Conservation (phyloP, 92 coral and sea anemone genomes). For the Umimayanthus chanpuru region DNA sequence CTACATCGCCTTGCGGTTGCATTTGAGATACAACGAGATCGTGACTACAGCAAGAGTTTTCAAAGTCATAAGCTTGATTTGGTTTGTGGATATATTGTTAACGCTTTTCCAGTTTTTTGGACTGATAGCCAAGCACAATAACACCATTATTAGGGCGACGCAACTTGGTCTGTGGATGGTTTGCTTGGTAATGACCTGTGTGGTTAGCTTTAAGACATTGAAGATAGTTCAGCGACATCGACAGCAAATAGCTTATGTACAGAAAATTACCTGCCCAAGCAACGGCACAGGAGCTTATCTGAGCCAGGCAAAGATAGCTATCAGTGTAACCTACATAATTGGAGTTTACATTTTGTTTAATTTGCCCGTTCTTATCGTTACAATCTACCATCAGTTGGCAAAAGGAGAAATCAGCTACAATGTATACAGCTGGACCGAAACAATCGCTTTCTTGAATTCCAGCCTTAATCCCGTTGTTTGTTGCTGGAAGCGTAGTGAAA, state of each 20-base stretch:
- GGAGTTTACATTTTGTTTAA: constrained; percentile 61
- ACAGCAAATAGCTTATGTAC: constrained; percentile 12
- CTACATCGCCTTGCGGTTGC: constrained; percentile 39
- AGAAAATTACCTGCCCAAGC: background rate
- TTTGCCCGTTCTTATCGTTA: constrained; percentile 64
- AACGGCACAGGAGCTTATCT: background rate
- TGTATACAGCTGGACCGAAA: constrained; percentile 77
- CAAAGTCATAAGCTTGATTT: constrained; percentile 14
- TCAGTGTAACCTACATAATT: constrained; percentile 66
- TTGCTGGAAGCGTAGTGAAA: constrained; percentile 55
- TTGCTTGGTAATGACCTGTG: constrained; percentile 11
- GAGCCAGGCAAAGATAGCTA: constrained; percentile 61
- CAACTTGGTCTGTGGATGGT: constrained; percentile 30
- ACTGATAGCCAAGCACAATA: background rate
- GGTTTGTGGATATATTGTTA: constrained; percentile 4
- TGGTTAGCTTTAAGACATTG: constrained; percentile 14
- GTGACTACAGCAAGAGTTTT: constrained; percentile 28
- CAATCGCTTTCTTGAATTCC: constrained; percentile 67
- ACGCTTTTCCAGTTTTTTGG: constrained; percentile 33
- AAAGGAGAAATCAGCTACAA: constrained; percentile 48
- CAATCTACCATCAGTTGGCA: constrained; percentile 51
- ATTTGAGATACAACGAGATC: constrained; percentile 20
- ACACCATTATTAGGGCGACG: background rate
- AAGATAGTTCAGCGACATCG: constrained; percentile 38
- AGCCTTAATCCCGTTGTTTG: constrained; percentile 74